phyloP scores from a whole-genome alignment of 2,113 vertebrate genomes.

The Oreotrochilus melanogaster region DNA sequence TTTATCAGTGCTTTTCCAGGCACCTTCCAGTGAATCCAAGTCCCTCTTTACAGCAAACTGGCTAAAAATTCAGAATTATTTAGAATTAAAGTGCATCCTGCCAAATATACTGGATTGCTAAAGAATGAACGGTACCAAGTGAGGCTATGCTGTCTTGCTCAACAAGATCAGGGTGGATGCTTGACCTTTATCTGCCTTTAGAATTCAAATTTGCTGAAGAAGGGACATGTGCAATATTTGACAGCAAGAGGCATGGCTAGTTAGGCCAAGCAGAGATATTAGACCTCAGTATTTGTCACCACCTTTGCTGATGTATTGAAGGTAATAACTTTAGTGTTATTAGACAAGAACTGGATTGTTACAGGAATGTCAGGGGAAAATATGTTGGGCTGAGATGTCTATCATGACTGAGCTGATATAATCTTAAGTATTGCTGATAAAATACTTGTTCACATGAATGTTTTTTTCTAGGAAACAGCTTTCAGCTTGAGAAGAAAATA shows the following conservation, averaged over 20 bases:
- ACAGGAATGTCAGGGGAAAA: neutral
- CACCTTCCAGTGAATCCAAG: neutral
- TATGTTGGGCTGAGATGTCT: neutral
- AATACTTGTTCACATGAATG: neutral
- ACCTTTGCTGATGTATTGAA: neutral
- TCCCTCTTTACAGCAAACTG: neutral
- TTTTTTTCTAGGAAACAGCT: neutral
- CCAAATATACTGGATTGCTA: neutral
- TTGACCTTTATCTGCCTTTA: no score
- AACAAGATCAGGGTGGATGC: no score
- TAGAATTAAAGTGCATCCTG: neutral
- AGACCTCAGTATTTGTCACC: neutral
- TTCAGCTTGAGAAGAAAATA: neutral
- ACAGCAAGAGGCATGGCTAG: neutral
- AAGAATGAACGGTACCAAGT: no score
- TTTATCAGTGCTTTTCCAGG: neutral
- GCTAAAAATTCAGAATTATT: neutral
- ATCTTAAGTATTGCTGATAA: neutral
- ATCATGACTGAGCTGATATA: neutral
- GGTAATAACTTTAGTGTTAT: neutral
- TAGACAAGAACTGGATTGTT: neutral
- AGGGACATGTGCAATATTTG: no score
- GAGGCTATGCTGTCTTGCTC: no score
- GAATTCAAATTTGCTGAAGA: no score
- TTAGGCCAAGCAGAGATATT: neutral